Percentiles rank a stretch among this genome's conserved stretches.
Evolutionary conservation across 2,888 invertebrate genomes (phyloP).

Genomic region (Rotaria macrura): DNA sequence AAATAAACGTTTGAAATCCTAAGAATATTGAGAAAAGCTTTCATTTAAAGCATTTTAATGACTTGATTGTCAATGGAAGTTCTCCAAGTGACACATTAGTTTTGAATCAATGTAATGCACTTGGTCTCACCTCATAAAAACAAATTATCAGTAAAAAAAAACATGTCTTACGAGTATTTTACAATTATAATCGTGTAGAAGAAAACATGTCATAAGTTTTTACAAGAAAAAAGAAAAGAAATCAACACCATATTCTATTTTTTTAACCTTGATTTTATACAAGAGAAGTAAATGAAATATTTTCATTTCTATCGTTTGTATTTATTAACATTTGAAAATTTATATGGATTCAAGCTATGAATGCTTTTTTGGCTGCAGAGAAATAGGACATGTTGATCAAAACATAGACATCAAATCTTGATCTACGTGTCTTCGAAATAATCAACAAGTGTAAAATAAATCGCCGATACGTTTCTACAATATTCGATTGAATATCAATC

Average conservation of each 20-base stretch:
- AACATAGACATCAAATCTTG: constrained; percentile 52
- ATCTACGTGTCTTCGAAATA: constrained; percentile 56
- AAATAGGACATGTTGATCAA: constrained; percentile 55
- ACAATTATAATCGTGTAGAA: no score
- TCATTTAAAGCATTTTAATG: constrained; percentile 82
- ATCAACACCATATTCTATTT: constrained; percentile 72
- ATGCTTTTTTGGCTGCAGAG: constrained; percentile 59
- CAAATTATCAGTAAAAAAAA: no score
- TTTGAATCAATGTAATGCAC: no score
- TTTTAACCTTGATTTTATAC: constrained; percentile 71
- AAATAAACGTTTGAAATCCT: no score
- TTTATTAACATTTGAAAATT: neutral
- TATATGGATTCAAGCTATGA: constrained; percentile 59
- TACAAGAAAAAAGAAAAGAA: no score
- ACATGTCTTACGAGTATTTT: no score
- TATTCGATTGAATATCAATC: no score
- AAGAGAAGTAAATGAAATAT: constrained; percentile 52
- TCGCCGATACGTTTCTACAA: no score
- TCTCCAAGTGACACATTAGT: neutral
- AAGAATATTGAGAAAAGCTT: constrained; percentile 57
- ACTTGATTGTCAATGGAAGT: constrained; percentile 44
- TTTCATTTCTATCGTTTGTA: neutral
- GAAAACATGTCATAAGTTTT: no score
- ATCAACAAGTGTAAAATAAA: no score
- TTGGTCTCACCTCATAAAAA: no score